Conservation (phyloP, 2,113 vertebrate species). For the Herpailurus yagouaroundi region DNA sequence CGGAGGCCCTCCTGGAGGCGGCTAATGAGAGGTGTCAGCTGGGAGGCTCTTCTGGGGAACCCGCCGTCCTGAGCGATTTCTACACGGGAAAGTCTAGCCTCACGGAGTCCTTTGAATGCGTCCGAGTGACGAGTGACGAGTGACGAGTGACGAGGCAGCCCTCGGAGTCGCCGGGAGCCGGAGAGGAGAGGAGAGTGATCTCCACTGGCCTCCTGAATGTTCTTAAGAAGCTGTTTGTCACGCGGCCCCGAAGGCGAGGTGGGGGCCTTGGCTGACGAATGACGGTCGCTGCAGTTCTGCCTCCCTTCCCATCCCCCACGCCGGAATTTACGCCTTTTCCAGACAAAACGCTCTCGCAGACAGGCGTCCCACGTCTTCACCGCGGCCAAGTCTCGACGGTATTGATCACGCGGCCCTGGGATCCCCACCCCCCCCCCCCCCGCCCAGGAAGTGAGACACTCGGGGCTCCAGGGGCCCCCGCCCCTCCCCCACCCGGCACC, state of each 20-base stretch:
- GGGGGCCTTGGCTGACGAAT: background rate
- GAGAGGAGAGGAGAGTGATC: background rate
- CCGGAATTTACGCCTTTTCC: background rate
- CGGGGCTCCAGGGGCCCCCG: background rate
- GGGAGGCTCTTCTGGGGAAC: background rate
- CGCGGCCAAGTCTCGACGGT: accelerated
- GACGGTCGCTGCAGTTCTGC: background rate
- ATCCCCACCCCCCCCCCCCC: accelerated
- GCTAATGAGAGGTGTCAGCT: constrained; percentile 45
- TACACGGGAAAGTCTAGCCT: constrained; percentile 53
- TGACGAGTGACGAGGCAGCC: background rate
- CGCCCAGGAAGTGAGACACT: accelerated
- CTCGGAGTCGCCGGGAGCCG: background rate
- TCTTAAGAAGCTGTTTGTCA: background rate
- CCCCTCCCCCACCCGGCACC: accelerated
- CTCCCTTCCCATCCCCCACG: background rate
- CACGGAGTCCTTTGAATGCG: background rate
- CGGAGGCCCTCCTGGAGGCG: background rate
- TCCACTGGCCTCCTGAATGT: background rate
- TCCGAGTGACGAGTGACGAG: background rate
- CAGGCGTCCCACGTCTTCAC: accelerated
- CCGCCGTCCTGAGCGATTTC: background rate
- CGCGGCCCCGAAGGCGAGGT: background rate
- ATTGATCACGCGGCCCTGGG: accelerated
- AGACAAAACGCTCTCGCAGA: background rate